Percentiles rank a stretch among this genome's conserved stretches.
These are phyloP conservation scores for Eretmocerus hayati DNA, from an alignment of 2,888 invertebrate genomes.

Conservation along the genomic window DNA sequence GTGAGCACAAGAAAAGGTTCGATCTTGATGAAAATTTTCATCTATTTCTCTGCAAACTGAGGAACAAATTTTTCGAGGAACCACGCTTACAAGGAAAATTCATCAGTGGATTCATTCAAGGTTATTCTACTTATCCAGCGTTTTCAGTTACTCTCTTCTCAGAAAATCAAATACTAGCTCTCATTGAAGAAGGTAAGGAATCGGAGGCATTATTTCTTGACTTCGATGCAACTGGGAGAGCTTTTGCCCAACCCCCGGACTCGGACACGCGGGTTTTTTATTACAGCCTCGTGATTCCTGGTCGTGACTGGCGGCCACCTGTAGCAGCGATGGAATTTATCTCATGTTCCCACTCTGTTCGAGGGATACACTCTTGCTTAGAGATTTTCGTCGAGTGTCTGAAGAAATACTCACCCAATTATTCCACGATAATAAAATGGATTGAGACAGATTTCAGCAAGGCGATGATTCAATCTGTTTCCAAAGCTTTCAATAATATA, in stretches of 20 bases:
- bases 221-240: conserved; percentile 2
- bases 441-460: conserved; percentile 2
- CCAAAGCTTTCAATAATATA: conserved; percentile 2
- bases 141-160: background rate
- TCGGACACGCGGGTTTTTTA: background rate
- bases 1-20: background rate
- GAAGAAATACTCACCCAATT: background rate
- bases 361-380: background rate
- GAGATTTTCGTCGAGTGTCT: background rate
- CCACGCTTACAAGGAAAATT: background rate
- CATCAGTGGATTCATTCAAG: conserved; percentile 7
- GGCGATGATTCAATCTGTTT: background rate
- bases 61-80: too few species aligned
- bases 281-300: background rate
- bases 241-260: background rate
- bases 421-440: too few species aligned
- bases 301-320: background rate
- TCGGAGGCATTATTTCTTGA: background rate
- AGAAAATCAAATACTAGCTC: background rate
- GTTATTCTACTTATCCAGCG: background rate
- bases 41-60: background rate
- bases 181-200: background rate
- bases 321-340: background rate
- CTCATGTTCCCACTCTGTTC: background rate
- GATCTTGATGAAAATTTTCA: background rate